These are phyloP conservation scores for Drosophila bifasciata DNA, from an alignment of 1,140 invertebrate species.

Conservation along the genomic window DNA sequence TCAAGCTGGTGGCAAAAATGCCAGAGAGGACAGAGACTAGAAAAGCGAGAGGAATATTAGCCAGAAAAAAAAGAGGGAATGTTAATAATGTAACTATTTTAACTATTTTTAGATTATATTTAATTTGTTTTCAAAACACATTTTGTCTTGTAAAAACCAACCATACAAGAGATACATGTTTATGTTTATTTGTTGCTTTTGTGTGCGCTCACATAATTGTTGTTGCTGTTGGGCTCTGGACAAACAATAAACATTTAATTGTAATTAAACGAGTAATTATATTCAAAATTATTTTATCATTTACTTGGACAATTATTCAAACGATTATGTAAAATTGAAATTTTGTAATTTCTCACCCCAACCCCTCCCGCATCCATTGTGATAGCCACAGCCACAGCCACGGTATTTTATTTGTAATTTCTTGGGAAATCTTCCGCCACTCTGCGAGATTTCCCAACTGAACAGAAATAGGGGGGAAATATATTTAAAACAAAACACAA, in stretches of 20 bases:
- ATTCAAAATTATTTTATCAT: constrained; percentile 5
- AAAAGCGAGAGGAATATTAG: neutral
- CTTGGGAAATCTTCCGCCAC: neutral
- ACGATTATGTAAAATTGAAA: constrained; percentile 38
- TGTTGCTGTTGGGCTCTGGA: neutral
- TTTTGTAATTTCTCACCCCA: constrained; percentile 12
- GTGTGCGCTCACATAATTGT: neutral
- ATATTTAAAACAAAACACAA: constrained; percentile 10
- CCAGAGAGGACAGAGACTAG: too few species aligned
- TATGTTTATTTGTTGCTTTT: neutral
- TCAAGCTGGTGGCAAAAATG: neutral
- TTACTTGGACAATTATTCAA: constrained; percentile 17
- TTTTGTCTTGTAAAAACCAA: too few species aligned
- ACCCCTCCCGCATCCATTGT: neutral
- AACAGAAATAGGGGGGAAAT: neutral
- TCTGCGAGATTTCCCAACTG: constrained; percentile 19
- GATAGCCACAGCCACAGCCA: neutral
- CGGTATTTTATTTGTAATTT: constrained; percentile 2
- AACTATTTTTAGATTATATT: too few species aligned
- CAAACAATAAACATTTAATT: neutral
- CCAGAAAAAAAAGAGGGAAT: too few species aligned
- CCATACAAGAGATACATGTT: neutral
- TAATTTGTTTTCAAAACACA: too few species aligned
- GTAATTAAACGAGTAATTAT: constrained; percentile 24
- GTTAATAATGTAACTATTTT: too few species aligned